Evolutionary conservation across 2,888 invertebrate genomes (phyloP).

Genomic region (Agrotis segetum): DNA sequence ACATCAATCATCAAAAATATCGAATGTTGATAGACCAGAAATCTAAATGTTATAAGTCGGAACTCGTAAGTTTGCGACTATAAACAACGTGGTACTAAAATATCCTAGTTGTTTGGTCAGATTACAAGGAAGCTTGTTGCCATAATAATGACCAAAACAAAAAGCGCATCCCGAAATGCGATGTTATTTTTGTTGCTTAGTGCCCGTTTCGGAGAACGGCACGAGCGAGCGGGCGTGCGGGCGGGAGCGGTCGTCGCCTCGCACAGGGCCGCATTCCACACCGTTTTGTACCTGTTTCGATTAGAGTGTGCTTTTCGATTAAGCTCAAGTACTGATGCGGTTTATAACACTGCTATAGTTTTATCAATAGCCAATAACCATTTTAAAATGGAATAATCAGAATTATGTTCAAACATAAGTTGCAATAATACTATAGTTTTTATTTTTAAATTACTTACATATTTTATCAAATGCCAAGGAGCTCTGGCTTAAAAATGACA

Average conservation of each 20-base stretch:
- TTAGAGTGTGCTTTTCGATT: background rate
- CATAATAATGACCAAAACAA: slow-evolving; percentile 85
- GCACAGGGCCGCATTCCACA: slow-evolving; percentile 81
- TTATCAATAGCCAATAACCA: background rate
- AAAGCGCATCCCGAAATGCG: slow-evolving; percentile 88
- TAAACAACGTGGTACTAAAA: slow-evolving; percentile 15
- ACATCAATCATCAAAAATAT: background rate
- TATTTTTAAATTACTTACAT: too few species aligned
- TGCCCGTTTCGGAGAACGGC: slow-evolving; percentile 88
- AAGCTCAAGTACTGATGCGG: slow-evolving; percentile 17
- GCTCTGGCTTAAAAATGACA: too few species aligned
- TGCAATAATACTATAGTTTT: background rate
- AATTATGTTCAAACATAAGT: background rate
- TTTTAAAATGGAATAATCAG: background rate
- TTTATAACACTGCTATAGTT: background rate
- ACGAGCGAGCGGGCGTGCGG: slow-evolving; percentile 79
- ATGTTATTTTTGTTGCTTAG: slow-evolving; percentile 89
- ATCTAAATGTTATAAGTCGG: background rate
- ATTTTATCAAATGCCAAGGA: too few species aligned
- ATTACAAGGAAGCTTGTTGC: slow-evolving; percentile 72
- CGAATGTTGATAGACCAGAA: slow-evolving; percentile 2
- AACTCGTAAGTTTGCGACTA: background rate
- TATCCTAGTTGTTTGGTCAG: slow-evolving; percentile 31
- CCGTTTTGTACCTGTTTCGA: slow-evolving; percentile 35
- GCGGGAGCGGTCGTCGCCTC: slow-evolving; percentile 90